Evolutionary conservation across 2,888 invertebrate genomes (phyloP), one percentile per base, ranked within the genome.

Genomic region (Leptura quadrifasciata): DNA sequence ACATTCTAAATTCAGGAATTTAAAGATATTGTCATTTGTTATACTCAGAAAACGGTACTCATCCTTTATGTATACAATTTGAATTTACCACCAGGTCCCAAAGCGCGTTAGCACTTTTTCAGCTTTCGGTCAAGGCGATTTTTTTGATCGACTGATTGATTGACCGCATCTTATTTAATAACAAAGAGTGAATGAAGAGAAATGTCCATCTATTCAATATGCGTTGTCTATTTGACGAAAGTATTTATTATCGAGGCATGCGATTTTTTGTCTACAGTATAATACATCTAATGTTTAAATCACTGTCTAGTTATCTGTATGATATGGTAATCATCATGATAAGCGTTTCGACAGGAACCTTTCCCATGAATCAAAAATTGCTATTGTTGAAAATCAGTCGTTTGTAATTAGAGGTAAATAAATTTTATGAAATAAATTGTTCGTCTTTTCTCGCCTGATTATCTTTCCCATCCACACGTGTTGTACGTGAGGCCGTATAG

Each of bases 191-290:
- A 35, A 39, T 52, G 24, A 65, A 52, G 65, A 65, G 8, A 65
- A 10, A 65, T 65, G 65, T 65, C 65, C 24, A 24, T 65, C 54
- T 65, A 18, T 54, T 65, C 18, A n/a, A 52, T 17, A 15, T 61
- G n/a, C 1, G n/a, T 63, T 63, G 65, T 52, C 24, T 65, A 17
- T 15, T 27, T 24, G 47, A 65, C 27, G 65, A 54, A 65, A 54
- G n/a, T 65, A 47, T 65, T 63, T 63, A 31, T 65, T 54, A 24
- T 20, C 52, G 24, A 20, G 64, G 10, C 31, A 47, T 10, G 57
- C 20, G 39, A 10, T 39, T 64, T 17, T 21, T 24, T 65, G 17
- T 24, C 52, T 27, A 21, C 17, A n/a, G 54, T 54, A 27, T 54
- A 52, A 24, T 54, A 65, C 24, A n/a, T 54, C 54, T n/a, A 54